Conservation (phyloP, 2,113 vertebrate genomes). For the Puffinus mauretanicus region DNA sequence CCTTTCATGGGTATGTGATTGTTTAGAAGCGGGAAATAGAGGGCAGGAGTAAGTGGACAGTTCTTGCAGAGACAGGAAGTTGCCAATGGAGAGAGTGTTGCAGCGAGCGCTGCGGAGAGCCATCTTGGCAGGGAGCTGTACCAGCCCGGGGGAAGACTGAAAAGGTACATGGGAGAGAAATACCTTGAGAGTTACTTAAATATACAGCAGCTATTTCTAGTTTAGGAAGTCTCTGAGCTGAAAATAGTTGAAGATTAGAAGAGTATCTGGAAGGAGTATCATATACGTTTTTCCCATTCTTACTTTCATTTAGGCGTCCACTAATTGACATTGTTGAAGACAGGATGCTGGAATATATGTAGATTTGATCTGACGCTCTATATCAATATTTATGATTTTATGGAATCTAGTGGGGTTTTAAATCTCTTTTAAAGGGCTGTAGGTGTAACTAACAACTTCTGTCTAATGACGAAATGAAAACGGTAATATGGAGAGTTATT, state of each 20-base stretch:
- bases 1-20: not conserved
- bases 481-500: not conserved
- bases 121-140: not conserved
- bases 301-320: not conserved
- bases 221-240: not conserved
- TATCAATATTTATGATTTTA: not conserved
- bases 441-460: not conserved
- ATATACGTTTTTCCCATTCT: not conserved
- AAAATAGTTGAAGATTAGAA: not conserved
- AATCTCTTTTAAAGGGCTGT: not conserved
- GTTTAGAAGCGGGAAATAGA: not conserved
- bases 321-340: not conserved
- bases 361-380: not conserved
- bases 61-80: not conserved
- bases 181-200: not conserved
- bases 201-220: not conserved
- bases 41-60: not conserved
- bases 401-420: not conserved
- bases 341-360: not conserved
- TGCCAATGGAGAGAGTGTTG: not conserved
- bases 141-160: not conserved
- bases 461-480: not conserved
- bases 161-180: not conserved
- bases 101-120: fast-evolving
- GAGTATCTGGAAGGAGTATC: not conserved